Percentiles rank a stretch among this genome's conserved stretches.
Evolutionary conservation across 1,140 invertebrate genomes (phyloP).

Genomic region (Magallana ariakensis): DNA sequence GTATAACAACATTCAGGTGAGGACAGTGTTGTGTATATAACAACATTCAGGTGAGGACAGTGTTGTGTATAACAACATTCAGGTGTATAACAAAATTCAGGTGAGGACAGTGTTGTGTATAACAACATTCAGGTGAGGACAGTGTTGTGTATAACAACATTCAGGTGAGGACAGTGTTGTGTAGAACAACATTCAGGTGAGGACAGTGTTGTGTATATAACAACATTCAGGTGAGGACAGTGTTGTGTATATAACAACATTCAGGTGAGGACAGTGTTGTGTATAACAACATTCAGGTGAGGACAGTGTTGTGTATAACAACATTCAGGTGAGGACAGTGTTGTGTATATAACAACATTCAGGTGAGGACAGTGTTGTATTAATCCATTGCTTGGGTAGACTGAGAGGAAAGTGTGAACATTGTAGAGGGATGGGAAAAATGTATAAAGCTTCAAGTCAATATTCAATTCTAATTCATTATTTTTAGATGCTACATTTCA

Average conservation of each 20-base stretch:
- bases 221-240: conserved; percentile 81
- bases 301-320: too few species aligned
- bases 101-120: conserved; percentile 81
- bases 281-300: too few species aligned
- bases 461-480: too few species aligned
- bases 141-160: conserved; percentile 86
- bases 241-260: conserved; percentile 84
- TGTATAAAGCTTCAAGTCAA: too few species aligned
- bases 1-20: conserved; percentile 86
- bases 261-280: conserved; percentile 70
- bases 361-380: conserved; percentile 69
- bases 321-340: conserved; percentile 80
- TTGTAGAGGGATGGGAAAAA: too few species aligned
- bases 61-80: too few species aligned
- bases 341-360: conserved; percentile 84
- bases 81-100: conserved; percentile 88
- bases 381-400: too few species aligned
- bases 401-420: too few species aligned
- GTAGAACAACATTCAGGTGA: conserved; percentile 84
- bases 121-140: conserved; percentile 84
- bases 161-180: conserved; percentile 70
- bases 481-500: too few species aligned
- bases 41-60: conserved; percentile 81
- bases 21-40: conserved; percentile 81
- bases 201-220: conserved; percentile 81